Evolutionary conservation across 2,888 invertebrate genomes (phyloP), one percentile per base, ranked within the genome.

Genomic region (Drosophila incognita): DNA sequence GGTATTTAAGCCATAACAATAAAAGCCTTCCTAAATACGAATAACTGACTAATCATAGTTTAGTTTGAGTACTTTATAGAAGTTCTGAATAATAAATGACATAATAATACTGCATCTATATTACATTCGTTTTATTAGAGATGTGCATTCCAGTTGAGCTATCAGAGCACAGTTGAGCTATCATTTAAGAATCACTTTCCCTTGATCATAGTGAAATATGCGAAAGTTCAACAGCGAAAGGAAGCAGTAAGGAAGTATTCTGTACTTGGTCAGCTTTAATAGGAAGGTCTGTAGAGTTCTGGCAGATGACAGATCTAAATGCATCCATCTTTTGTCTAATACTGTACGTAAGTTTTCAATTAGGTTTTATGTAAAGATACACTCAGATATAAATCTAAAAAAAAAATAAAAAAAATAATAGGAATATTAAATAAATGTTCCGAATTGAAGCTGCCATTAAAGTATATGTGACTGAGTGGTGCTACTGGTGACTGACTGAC

Each of bases 401-500:
- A 13, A 10, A 24, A 15, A 24, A 15, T 21, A 21, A 46, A 18
- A 33, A 4, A 4, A 5, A 24, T 4, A 24, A 15, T 24, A 4
- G 24, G 15, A 24, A 46, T 46, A 46, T 24, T 24, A 24, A 46
- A 15, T 24, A 15, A 46, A 46, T 8, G 42, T 6, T 42, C 21
- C 42, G 11, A 21, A 2, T 42, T 21, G 5, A 21, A 21, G 21
- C 5, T 21, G 42, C 42, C 42, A 15, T 24, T 4, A 46, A 24
- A 46, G 15, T 24, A 10, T 24, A 35, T 21, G 33, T 21, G 21
- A 24, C 35, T 24, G 36, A 36, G 6, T 10, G 24, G 15, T 10
- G 8, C 10, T 18, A 36, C 18, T 36, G n/a, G 7, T 56, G 36
- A 54, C 31, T 60, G 61, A 73, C 64, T 60, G 70, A 79, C 63